Evolutionary conservation across 2,888 invertebrate genomes (phyloP).

Genomic region (Leucania comma): DNA sequence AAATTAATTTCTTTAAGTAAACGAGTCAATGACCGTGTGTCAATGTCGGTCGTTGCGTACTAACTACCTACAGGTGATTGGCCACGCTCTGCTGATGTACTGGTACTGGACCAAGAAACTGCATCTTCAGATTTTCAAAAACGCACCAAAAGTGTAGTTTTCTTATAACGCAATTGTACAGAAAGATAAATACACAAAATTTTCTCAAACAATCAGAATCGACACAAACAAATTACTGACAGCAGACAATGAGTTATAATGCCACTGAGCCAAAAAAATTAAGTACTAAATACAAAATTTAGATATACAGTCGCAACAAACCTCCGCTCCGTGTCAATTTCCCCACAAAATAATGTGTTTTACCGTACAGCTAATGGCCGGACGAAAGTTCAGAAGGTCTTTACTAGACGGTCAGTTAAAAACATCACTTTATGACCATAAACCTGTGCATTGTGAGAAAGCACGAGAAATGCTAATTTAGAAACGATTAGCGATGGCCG

Average conservation of each 20-base stretch:
- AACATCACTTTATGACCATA: conserved; percentile 46
- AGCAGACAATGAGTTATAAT: not conserved
- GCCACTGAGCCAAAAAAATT: not conserved
- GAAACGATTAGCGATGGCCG: conserved; percentile 67
- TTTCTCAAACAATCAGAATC: not conserved
- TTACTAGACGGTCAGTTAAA: conserved; percentile 41
- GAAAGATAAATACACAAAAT: not conserved
- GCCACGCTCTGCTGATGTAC: too few relatives aligned
- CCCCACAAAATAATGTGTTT: conserved; percentile 51
- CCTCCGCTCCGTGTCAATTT: conserved; percentile 51
- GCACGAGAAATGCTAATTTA: conserved; percentile 78
- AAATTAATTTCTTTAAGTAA: too few relatives aligned
- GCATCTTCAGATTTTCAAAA: too few relatives aligned
- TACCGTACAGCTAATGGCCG: conserved; percentile 66
- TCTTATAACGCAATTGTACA: too few relatives aligned
- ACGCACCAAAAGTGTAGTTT: too few relatives aligned
- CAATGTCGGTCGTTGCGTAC: too few relatives aligned
- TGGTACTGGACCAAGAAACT: too few relatives aligned
- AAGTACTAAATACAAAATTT: conserved; percentile 4
- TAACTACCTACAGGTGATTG: too few relatives aligned
- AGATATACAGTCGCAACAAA: conserved; percentile 35
- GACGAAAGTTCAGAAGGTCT: conserved; percentile 71
- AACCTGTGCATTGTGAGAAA: conserved; percentile 71
- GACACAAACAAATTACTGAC: not conserved
- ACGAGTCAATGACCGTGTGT: too few relatives aligned